Evolutionary conservation across 2,888 invertebrate genomes (phyloP), one percentile per base, ranked within the genome.

Genomic region (Orthosia gothica): DNA sequence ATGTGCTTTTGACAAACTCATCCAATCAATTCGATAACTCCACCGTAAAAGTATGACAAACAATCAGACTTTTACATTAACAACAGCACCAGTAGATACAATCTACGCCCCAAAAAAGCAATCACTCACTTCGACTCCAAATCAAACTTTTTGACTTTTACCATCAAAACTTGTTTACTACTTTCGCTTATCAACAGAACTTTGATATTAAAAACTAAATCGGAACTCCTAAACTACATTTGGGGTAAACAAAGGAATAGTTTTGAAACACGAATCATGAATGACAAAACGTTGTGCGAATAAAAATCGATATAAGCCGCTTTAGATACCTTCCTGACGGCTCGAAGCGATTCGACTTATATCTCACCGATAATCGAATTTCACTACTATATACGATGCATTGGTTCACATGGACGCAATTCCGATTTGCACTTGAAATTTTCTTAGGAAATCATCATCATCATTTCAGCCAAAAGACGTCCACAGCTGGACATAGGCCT

Each of bases 121-220:
- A 71, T 71, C 50, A 54, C 15, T 58, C 65, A 62, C 54, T 5
- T n/a, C 23, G 2, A 13, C 2, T 59, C 47, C 18, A 61, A 72
- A 69, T 47, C 54, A 81, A 64, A 74, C 23, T 78, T 68, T 70
- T 49, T 9, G 20, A 62, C 50, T 61, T 61, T 23, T 9, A 68
- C 63, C 58, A 55, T 62, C 11, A 69, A 74, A 74, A 80, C 18
- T 64, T 18, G 50, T 55, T 47, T 11, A 72, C 50, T 20, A 54
- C 23, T 47, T 76, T 52, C 55, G 59, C 72, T 76, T 81, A 73
- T 70, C 79, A 68, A 52, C 61, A 63, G 62, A 82, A 79, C 68
- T 79, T 79, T 66, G 32, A 49, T 82, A 82, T 82, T 75, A 82
- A 82, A 82, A 82, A 79, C 78, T 74, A 78, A 77, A 70, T 63